phyloP scores from a whole-genome alignment of 2,113 vertebrate species.

The Athene noctua region DNA sequence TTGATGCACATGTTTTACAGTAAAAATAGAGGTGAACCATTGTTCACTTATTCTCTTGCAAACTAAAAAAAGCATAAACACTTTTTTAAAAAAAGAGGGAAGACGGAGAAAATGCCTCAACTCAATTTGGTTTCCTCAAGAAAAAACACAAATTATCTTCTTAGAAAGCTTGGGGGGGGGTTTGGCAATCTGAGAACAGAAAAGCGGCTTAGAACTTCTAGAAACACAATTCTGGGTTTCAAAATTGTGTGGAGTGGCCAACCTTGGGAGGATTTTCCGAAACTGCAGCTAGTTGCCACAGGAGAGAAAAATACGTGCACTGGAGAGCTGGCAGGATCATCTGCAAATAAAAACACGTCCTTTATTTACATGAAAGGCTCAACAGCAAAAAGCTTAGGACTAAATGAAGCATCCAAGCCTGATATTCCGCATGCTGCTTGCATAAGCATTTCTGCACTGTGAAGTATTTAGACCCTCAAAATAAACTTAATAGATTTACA shows the following conservation, averaged over 20 bases:
- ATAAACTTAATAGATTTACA: neutral
- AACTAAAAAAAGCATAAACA: neutral
- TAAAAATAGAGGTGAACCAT: conserved; percentile 15
- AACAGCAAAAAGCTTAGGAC: neutral
- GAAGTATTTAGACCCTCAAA: neutral
- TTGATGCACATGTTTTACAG: neutral
- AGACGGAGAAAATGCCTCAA: neutral
- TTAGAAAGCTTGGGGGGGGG: neutral
- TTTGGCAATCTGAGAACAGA: neutral
- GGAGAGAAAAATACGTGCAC: conserved; percentile 79
- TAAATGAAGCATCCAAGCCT: neutral
- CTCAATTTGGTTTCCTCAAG: neutral
- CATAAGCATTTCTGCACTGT: neutral
- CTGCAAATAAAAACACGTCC: conserved; percentile 66
- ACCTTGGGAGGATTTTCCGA: conserved; percentile 78
- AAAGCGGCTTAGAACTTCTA: neutral
- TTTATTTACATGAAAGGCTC: conserved; percentile 27
- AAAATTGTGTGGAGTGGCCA: conserved; percentile 11
- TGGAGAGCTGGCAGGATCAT: conserved; percentile 79
- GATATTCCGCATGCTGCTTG: neutral
- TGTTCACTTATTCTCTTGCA: neutral
- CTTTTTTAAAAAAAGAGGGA: neutral
- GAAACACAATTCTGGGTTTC: neutral
- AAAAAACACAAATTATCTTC: neutral
- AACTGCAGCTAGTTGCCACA: conserved; percentile 83